These are phyloP conservation scores for Leptinotarsa juncta DNA, from an alignment of 2,888 invertebrate genomes.

Conservation along the genomic window DNA sequence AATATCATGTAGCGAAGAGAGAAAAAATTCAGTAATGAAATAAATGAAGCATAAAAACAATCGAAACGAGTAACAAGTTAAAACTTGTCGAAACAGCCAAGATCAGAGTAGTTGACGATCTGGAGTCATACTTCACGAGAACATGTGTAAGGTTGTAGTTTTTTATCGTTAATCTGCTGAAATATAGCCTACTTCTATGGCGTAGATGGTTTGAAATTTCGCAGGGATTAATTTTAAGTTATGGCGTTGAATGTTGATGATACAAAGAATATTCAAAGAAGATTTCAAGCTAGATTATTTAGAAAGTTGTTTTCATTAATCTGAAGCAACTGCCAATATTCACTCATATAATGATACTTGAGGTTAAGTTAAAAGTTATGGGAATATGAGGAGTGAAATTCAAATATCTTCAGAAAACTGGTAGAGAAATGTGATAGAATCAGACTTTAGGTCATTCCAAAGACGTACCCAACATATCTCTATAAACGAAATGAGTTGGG, in stretches of 20 bases:
- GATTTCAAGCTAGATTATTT: too few species aligned
- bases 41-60: slow-evolving; percentile 4
- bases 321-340: too few species aligned
- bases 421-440: too few species aligned
- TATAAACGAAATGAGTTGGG: too few species aligned
- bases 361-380: too few species aligned
- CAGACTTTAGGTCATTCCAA: too few species aligned
- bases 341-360: too few species aligned
- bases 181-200: background rate
- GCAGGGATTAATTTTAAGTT: background rate
- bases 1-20: background rate
- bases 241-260: background rate
- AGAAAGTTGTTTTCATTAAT: too few species aligned
- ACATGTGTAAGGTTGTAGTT: slow-evolving; percentile 32
- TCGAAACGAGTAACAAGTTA: slow-evolving; percentile 24
- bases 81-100: slow-evolving; percentile 27
- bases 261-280: background rate
- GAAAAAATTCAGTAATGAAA: background rate
- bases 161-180: slow-evolving; percentile 27
- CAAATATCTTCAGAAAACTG: too few species aligned
- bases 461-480: too few species aligned
- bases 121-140: slow-evolving; percentile 27
- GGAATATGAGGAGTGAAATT: too few species aligned
- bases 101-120: slow-evolving; percentile 25
- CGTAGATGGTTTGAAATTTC: slow-evolving; percentile 16